Evolutionary conservation across 1,140 invertebrate species (phyloP).

Genomic region (Bemisia tabaci): DNA sequence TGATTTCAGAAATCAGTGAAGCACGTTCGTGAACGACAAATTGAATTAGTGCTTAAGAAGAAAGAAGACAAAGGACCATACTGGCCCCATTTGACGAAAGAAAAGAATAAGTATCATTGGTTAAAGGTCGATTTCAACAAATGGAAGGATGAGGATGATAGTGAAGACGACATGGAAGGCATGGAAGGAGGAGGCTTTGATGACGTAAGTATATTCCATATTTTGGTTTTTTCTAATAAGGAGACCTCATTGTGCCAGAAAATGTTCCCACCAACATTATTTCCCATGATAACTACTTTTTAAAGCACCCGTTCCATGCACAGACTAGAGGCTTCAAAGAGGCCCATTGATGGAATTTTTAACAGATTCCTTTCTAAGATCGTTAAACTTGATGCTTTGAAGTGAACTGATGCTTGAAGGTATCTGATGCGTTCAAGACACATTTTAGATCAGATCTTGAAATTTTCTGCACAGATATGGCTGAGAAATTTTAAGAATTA

Average conservation of each 20-base stretch:
- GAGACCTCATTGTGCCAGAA: neutral
- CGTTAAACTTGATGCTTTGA: conserved; percentile 6
- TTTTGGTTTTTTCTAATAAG: conserved; percentile 8
- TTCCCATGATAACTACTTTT: too few relatives aligned
- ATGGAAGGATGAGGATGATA: conserved; percentile 90
- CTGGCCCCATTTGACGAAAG: conserved; percentile 78
- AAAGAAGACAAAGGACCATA: conserved; percentile 59
- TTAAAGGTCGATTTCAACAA: conserved; percentile 93
- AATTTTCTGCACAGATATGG: too few relatives aligned
- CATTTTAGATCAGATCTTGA: too few relatives aligned
- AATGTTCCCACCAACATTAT: conserved; percentile 3
- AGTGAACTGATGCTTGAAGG: too few relatives aligned
- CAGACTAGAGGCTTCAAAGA: too few relatives aligned
- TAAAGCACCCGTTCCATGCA: conserved; percentile 19
- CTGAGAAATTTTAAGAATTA: too few relatives aligned
- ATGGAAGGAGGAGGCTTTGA: conserved; percentile 37
- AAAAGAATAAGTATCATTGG: conserved; percentile 86
- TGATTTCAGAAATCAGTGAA: conserved; percentile 38
- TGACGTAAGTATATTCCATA: conserved; percentile 38
- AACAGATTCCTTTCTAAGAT: neutral
- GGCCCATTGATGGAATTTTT: conserved; percentile 6
- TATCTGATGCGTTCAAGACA: too few relatives aligned
- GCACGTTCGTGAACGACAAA: conserved; percentile 47
- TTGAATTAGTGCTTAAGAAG: conserved; percentile 52
- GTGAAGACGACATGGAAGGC: conserved; percentile 42